phyloP scores from a whole-genome alignment of 2,888 invertebrate genomes.

The Chironomus tentans region DNA sequence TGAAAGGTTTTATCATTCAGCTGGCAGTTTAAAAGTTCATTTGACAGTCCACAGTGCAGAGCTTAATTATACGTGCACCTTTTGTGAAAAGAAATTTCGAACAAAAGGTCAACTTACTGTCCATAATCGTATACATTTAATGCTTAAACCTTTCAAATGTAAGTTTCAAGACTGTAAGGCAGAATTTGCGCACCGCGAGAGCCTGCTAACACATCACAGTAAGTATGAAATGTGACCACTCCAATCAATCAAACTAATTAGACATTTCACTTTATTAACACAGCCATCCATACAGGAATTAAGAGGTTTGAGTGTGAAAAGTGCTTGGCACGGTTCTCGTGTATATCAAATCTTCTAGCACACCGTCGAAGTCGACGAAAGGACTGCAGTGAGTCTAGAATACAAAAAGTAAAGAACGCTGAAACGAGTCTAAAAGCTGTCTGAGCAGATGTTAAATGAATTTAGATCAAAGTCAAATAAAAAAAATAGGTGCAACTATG shows the following conservation, averaged over 20 bases:
- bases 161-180: background rate
- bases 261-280: background rate
- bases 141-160: constrained; percentile 46
- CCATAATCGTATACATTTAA: constrained; percentile 43
- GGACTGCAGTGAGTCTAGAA: background rate
- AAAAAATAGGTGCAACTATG: background rate
- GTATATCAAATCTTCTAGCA: constrained; percentile 3
- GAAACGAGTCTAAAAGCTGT: background rate
- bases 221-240: background rate
- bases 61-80: constrained; percentile 35
- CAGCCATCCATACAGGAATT: constrained; percentile 3
- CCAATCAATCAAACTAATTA: background rate
- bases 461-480: background rate
- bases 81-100: constrained; percentile 38
- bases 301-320: constrained; percentile 2
- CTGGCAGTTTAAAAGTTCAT: constrained; percentile 43
- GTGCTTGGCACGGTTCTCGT: constrained; percentile 1
- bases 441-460: background rate
- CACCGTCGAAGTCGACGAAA: background rate
- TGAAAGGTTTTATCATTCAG: constrained; percentile 41
- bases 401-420: background rate
- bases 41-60: constrained; percentile 40
- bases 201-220: constrained; percentile 9
- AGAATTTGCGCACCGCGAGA: constrained; percentile 5
- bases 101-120: constrained; percentile 39